Evolutionary conservation across 2,113 vertebrate genomes (phyloP), one percentile per base, ranked within the genome.

Genomic region (Strix uralensis): DNA sequence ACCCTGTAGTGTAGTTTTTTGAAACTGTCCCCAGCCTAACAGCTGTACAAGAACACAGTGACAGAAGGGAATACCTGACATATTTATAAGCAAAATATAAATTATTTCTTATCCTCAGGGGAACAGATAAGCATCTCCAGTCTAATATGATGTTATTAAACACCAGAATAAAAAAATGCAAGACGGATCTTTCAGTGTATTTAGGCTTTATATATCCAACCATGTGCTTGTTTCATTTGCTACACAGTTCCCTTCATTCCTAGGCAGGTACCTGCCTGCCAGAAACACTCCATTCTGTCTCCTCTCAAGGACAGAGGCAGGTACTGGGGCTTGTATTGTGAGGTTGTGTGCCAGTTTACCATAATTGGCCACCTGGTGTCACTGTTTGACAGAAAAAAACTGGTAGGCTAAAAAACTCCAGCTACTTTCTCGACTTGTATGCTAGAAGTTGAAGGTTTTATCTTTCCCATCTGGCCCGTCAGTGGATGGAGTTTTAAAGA

Each of bases 61-160:
- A 92, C 96, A 97, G 97, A 98, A 97, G 97, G 97, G 92, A 96
- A 95, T 92, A 85, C 88, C 90, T 92, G 86, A 96, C 66, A 92
- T 96, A 94, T 96, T 97, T 97, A 96, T 96, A 97, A 97, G 94
- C 88, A 95, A 94, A 92, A 97, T 88, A 95, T 66, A 91, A 97
- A 96, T 89, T 92, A 94, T 96, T 97, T 97, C 78, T 82, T 95
- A 46, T 78, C 83, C 94, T 96, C 75, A 67, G 58, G 81, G 96
- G 78, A 85, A 93, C 44, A 95, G 84, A 93, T 44, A 72, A 96
- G 11, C 88, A 82, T 87, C 61, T 96, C 70, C 75, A 89, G 84
- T 94, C 86, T 44, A 86, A 78, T 67, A 72, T 9, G 29, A 59
- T 55, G 70, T 15, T 34, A 42, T 88, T 61, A 95, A 90, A 91